Percentiles rank a stretch among this genome's conserved stretches.
These are phyloP conservation scores for Galleria mellonella DNA, from an alignment of 1,140 invertebrate species.

Conservation along the genomic window DNA sequence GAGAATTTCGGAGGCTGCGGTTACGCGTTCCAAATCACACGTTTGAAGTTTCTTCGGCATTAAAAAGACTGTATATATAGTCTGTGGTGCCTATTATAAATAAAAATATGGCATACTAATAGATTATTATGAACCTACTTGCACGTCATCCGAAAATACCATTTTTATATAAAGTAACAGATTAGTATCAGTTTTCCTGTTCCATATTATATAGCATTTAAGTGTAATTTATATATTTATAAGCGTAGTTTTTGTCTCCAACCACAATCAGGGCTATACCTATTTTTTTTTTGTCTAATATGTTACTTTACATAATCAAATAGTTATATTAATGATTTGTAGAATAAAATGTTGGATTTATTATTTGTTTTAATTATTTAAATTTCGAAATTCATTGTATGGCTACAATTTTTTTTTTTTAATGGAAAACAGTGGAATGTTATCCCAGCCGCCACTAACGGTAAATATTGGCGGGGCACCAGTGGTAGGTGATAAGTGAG, in stretches of 20 bases:
- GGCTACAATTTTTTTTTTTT: neutral
- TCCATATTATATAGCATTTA: constrained; percentile 1
- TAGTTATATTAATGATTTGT: constrained; percentile 30
- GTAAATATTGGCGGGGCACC: too few relatives aligned
- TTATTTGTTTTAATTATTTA: neutral
- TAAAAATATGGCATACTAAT: too few relatives aligned
- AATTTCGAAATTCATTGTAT: neutral
- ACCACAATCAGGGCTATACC: too few relatives aligned
- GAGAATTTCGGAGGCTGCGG: too few relatives aligned
- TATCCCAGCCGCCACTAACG: too few relatives aligned
- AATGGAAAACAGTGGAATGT: neutral
- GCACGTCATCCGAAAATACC: neutral
- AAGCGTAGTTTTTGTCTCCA: constrained; percentile 9
- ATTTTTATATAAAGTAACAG: constrained; percentile 7
- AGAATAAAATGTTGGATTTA: constrained; percentile 36
- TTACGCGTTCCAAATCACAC: too few relatives aligned
- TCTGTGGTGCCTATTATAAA: too few relatives aligned
- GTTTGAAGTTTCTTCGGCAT: too few relatives aligned
- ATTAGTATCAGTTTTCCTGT: constrained; percentile 3
- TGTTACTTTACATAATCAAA: constrained; percentile 26
- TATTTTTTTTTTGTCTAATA: constrained; percentile 17
- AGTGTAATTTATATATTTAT: constrained; percentile 14
- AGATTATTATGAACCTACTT: too few relatives aligned
- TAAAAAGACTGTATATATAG: too few relatives aligned
- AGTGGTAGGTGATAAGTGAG: too few relatives aligned